These are phyloP conservation scores for Sogatella furcifera DNA, from an alignment of 1,140 invertebrate genomes.

Conservation along the genomic window DNA sequence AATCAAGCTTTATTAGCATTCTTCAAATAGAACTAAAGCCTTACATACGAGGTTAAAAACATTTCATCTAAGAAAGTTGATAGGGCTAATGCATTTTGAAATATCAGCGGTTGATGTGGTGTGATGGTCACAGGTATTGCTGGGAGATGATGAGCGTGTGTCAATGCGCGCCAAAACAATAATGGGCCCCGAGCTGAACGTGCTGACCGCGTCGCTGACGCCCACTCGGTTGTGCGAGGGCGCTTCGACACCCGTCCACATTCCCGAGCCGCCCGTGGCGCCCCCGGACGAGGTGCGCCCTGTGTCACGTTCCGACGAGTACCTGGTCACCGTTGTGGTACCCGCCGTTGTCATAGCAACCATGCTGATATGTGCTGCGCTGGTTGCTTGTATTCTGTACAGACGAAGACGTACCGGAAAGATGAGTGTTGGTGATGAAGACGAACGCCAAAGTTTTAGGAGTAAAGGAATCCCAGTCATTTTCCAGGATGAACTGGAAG, in stretches of 20 bases:
- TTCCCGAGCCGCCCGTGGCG: slow-evolving; percentile 29
- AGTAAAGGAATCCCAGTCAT: slow-evolving; percentile 90
- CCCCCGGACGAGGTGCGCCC: slow-evolving; percentile 37
- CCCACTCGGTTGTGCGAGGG: slow-evolving; percentile 61
- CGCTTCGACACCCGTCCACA: slow-evolving; percentile 38
- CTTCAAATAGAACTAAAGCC: no score
- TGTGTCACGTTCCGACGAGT: slow-evolving; percentile 53
- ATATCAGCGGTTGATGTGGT: no score
- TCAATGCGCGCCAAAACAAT: slow-evolving; percentile 54
- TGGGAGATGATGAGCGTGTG: slow-evolving; percentile 42
- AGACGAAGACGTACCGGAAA: slow-evolving; percentile 37
- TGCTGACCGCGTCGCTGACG: slow-evolving; percentile 57
- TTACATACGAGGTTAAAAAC: no score
- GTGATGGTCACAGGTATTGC: slow-evolving; percentile 16
- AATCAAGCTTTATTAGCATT: no score
- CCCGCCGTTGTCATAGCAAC: slow-evolving; percentile 80
- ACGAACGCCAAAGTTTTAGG: slow-evolving; percentile 68
- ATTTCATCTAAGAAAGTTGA: no score
- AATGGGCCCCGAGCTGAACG: slow-evolving; percentile 67
- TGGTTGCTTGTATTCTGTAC: slow-evolving; percentile 83
- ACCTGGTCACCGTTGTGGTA: slow-evolving; percentile 81
- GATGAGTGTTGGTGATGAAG: slow-evolving; percentile 49
- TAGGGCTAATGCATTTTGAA: no score
- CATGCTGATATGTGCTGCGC: slow-evolving; percentile 75
- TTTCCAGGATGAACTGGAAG: slow-evolving; percentile 85